Base-by-base conservation (phyloP, 2,888 invertebrate genomes). In the Cryptus viduatorius region DNA sequence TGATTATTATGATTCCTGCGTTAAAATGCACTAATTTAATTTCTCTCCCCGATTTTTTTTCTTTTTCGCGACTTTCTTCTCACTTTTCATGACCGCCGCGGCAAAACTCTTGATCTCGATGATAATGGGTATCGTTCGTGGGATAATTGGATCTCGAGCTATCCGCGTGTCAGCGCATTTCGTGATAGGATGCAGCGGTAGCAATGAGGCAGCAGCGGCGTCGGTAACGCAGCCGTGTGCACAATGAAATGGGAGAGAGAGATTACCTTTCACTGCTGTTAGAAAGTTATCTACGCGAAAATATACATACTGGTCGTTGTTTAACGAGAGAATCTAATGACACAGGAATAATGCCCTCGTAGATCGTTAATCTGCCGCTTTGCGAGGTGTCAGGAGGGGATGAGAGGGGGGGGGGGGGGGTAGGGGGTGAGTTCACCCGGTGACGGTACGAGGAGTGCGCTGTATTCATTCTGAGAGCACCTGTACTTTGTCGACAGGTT, bases 231-330 rank as follows among this genome's bases (percentile, higher is more conserved):
- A 56, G 19, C 4, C 56, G 65, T 65, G 72, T 50, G 50, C 68
- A 81, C 85, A 77, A 85, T 80, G 83, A 83, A 77, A 85, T 48
- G 61, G 67, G 24, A 29, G 48, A 75, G 80, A 82, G 84, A 83
- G 87, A 87, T 87, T 86, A 87, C 87, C 87, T 87, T 87, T 87
- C 87, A 87, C 87, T 78, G 46, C 72, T 80, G 83, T 71, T 87
- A 85, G 87, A 87, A 87, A 87, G 87, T 87, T 56, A 83, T 46
- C 72, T 81, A 71, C 37, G 53, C 59, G 44, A 29, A 42, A 12
- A 50, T 68, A 67, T 46, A 24, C 56, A 56, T 19, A 56, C 24
- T 4, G 8, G 24, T 19, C 19, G 59, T 19, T 64, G 24, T 71
- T 69, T n/a, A 69, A 53, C 73, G 14, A 53, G 24, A 67, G 56